These are phyloP conservation scores for Typhlichthys eigenmanni DNA, from an alignment of 2,797 vertebrate genomes.

Conservation along the genomic window DNA sequence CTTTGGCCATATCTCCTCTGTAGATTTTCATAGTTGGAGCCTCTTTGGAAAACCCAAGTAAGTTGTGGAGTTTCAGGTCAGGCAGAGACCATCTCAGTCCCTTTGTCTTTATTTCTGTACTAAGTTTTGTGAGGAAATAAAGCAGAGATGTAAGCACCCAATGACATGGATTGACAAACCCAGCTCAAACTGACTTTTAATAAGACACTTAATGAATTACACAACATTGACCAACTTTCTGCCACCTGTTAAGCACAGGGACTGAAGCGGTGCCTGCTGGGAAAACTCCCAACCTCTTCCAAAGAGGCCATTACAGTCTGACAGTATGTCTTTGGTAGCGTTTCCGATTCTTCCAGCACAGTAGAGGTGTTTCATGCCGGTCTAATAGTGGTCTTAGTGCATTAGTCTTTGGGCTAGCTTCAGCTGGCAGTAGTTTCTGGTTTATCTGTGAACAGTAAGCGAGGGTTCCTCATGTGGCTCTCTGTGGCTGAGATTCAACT, in stretches of 20 bases:
- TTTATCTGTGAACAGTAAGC: constrained; percentile 78
- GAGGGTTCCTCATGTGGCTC: constrained; percentile 66
- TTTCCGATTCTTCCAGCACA: constrained; percentile 81
- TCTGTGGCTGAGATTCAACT: constrained; percentile 71
- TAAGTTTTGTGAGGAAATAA: constrained; percentile 29
- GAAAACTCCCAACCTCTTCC: constrained; percentile 65
- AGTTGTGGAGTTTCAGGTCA: constrained; percentile 64
- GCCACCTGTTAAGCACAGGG: constrained; percentile 59
- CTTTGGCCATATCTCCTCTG: constrained; percentile 61
- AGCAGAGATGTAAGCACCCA: constrained; percentile 33
- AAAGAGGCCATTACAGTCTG: constrained; percentile 71
- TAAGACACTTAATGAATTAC: constrained; percentile 31
- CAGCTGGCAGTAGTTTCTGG: constrained; percentile 77
- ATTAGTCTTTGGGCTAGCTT: constrained; percentile 80
- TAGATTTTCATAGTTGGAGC: constrained; percentile 78
- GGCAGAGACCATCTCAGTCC: constrained; percentile 64
- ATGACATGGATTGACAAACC: constrained; percentile 34
- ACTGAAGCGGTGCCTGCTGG: constrained; percentile 57
- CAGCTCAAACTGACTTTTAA: constrained; percentile 2
- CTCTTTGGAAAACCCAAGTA: constrained; percentile 65
- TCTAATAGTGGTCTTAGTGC: constrained; percentile 83
- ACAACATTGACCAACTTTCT: constrained; percentile 45
- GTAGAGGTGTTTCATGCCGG: constrained; percentile 81
- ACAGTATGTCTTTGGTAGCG: constrained; percentile 81
- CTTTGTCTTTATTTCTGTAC: constrained; percentile 20